A percentile compares a stretch with the other conserved stretches of the same genome.
phyloP scores from a whole-genome alignment of 2,113 vertebrate species.

The Microtus pennsylvanicus region DNA sequence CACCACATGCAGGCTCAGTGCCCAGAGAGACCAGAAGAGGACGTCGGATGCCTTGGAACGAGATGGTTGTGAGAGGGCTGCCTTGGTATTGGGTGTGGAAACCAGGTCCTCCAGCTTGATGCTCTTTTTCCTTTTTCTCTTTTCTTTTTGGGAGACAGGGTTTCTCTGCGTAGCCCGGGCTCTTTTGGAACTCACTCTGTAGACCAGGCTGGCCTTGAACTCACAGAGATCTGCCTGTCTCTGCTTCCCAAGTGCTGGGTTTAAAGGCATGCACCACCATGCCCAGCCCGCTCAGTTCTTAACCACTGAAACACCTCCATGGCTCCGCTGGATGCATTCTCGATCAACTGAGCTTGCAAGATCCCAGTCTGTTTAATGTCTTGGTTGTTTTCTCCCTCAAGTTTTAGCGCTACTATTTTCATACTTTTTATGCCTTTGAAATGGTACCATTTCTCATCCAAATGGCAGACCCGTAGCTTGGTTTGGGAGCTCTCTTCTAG shows the following conservation, averaged over 20 bases:
- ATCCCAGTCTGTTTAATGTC: conserved; percentile 28
- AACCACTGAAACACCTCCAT: background rate
- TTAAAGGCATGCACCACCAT: background rate
- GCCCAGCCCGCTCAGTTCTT: background rate
- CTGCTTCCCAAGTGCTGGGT: background rate
- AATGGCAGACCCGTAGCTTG: background rate
- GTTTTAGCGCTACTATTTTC: conserved; percentile 39
- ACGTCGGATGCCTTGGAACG: background rate
- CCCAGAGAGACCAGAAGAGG: background rate
- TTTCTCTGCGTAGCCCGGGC: background rate
- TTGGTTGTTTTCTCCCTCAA: conserved; percentile 44
- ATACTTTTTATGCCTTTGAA: conserved; percentile 44
- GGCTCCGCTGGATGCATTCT: background rate
- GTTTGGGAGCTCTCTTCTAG: background rate
- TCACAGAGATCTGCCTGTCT: background rate
- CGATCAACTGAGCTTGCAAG: conserved; percentile 26
- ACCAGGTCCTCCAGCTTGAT: background rate
- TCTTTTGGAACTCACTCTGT: background rate
- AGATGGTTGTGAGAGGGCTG: background rate
- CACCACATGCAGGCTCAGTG: background rate
- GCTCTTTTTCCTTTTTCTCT: background rate
- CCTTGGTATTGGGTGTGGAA: background rate
- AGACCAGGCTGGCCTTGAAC: background rate
- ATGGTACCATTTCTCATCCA: background rate
- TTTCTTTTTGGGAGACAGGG: background rate